phyloP scores from a whole-genome alignment of 2,797 vertebrate genomes.

The Phaenicophaeus curvirostris region DNA sequence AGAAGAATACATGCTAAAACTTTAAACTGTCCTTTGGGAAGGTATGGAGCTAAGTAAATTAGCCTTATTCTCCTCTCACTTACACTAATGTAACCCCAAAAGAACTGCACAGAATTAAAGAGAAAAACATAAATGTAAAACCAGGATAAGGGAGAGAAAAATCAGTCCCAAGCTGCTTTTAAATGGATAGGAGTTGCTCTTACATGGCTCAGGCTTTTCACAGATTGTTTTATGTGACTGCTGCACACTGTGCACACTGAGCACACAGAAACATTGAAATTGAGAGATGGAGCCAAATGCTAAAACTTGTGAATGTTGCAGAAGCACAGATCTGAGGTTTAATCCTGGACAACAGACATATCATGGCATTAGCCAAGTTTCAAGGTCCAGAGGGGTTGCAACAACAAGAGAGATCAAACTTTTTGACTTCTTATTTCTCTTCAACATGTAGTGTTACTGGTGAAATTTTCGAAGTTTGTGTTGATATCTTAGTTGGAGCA shows the following conservation, averaged over 20 bases:
- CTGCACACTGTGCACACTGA: background rate
- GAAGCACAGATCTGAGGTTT: background rate
- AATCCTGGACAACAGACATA: background rate
- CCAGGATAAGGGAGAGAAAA: background rate
- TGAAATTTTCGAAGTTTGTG: background rate
- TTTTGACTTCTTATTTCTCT: background rate
- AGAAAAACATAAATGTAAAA: background rate
- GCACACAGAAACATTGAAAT: background rate
- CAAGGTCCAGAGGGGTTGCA: background rate
- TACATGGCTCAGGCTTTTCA: background rate
- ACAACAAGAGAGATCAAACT: background rate
- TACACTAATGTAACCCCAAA: background rate
- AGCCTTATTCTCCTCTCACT: background rate
- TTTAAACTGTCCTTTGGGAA: background rate
- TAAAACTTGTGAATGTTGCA: background rate
- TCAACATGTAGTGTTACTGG: background rate
- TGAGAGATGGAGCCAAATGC: background rate
- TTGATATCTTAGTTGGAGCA: background rate
- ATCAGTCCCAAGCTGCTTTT: background rate
- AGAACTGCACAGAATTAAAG: background rate
- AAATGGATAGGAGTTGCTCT: background rate
- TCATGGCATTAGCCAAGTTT: background rate
- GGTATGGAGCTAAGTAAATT: background rate
- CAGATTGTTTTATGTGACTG: background rate
- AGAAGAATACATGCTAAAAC: background rate